Conservation (phyloP, 2,113 vertebrate species). For the Hemichromis elongatus region DNA sequence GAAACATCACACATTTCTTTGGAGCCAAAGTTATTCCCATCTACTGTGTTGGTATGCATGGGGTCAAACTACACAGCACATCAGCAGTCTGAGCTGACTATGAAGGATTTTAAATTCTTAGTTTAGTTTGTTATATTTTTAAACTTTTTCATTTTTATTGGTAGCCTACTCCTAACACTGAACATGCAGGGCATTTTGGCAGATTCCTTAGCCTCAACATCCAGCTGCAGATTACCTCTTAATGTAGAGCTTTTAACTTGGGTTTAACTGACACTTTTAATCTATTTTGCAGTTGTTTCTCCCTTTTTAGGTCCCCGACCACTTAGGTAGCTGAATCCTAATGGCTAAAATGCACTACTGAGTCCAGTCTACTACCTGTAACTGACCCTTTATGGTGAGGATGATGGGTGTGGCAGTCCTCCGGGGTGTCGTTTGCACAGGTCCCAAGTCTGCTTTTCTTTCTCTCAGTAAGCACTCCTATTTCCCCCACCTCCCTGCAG, state of each 20-base stretch:
- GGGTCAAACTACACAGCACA: background rate
- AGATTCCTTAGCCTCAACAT: background rate
- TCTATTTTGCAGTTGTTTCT: background rate
- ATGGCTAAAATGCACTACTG: background rate
- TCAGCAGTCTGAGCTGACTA: background rate
- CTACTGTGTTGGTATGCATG: background rate
- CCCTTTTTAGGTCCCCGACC: background rate
- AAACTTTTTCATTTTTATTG: background rate
- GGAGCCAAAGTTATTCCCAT: background rate
- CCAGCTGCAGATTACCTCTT: background rate
- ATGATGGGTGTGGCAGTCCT: background rate
- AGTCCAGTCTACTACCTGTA: background rate
- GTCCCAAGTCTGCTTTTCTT: background rate
- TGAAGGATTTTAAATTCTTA: background rate
- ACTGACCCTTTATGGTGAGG: background rate
- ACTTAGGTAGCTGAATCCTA: background rate
- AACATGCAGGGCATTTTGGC: background rate
- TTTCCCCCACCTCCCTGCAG: background rate
- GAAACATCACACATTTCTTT: no score
- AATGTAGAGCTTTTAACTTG: background rate
- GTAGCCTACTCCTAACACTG: background rate
- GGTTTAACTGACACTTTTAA: background rate
- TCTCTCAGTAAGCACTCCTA: no score
- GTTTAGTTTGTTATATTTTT: background rate
- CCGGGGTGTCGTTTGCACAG: background rate